phyloP scores from a whole-genome alignment of 2,888 invertebrate genomes.

The Stenurella melanura region DNA sequence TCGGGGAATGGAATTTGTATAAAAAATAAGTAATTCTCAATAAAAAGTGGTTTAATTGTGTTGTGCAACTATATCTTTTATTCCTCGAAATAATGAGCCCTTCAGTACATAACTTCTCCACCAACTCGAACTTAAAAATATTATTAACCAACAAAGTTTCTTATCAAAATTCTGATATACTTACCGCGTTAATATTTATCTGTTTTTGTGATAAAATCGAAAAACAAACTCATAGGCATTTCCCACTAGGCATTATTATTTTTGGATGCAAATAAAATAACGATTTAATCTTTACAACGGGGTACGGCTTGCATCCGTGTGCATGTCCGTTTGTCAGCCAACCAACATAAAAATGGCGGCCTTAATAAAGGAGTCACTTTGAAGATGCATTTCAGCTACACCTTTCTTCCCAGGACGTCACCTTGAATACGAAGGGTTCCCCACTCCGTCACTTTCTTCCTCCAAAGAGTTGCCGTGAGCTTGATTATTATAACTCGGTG shows the following conservation, averaged over 20 bases:
- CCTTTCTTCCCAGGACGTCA: conserved; percentile 73
- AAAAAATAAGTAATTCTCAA: too few species aligned
- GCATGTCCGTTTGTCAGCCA: conserved; percentile 66
- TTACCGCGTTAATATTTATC: too few species aligned
- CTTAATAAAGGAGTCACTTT: conserved; percentile 68
- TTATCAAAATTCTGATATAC: too few species aligned
- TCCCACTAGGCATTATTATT: neutral
- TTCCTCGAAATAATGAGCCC: too few species aligned
- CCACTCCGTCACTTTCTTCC: conserved; percentile 76
- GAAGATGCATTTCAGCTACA: conserved; percentile 62
- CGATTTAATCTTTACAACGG: neutral
- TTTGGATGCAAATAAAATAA: neutral
- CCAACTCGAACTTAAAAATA: too few species aligned
- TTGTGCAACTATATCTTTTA: too few species aligned
- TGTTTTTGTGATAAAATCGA: neutral
- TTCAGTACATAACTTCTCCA: too few species aligned
- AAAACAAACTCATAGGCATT: neutral
- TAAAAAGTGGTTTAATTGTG: too few species aligned
- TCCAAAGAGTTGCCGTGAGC: conserved; percentile 76
- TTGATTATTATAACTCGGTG: conserved; percentile 77
- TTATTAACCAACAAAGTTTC: too few species aligned
- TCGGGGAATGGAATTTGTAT: too few species aligned
- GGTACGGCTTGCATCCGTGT: neutral
- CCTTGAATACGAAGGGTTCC: conserved; percentile 75
- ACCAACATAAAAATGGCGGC: conserved; percentile 70